Conservation (phyloP, 2,113 vertebrate species). For the Entosphenus tridentatus region DNA sequence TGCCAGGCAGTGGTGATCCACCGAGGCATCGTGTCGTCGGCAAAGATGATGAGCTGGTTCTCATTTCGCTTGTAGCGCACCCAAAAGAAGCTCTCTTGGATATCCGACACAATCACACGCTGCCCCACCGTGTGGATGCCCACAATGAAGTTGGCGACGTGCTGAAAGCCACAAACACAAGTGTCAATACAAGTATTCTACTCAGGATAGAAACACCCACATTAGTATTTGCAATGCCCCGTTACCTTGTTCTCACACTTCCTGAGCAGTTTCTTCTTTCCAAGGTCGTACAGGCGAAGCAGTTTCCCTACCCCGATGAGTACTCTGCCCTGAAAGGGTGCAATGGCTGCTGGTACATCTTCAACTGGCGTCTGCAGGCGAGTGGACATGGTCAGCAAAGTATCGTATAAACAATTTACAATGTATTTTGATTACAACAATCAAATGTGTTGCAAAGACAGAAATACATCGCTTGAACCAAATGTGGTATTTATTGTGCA, state of each 20-base stretch:
- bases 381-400: not conserved
- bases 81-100: constrained; percentile 97
- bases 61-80: constrained; percentile 82
- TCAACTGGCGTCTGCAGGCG: constrained; percentile 57
- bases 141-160: constrained; percentile 77
- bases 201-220: not conserved
- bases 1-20: constrained; percentile 87
- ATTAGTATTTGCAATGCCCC: not conserved
- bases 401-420: not conserved
- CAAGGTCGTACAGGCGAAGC: constrained; percentile 71
- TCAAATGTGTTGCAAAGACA: not conserved
- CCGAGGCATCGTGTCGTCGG: constrained; percentile 79
- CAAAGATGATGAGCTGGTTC: constrained; percentile 96
- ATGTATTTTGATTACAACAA: constrained; percentile 3
- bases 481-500: not conserved
- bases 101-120: constrained; percentile 66
- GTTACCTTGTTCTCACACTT: constrained; percentile 95
- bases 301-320: constrained; percentile 83
- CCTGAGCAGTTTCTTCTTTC: constrained; percentile 85
- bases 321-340: constrained; percentile 67
- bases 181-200: not conserved
- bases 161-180: constrained; percentile 23
- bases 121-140: constrained; percentile 81
- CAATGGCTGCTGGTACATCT: constrained; percentile 79
- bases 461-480: no score